phyloP scores from a whole-genome alignment of 2,797 vertebrate genomes.

The Thamnophis elegans region DNA sequence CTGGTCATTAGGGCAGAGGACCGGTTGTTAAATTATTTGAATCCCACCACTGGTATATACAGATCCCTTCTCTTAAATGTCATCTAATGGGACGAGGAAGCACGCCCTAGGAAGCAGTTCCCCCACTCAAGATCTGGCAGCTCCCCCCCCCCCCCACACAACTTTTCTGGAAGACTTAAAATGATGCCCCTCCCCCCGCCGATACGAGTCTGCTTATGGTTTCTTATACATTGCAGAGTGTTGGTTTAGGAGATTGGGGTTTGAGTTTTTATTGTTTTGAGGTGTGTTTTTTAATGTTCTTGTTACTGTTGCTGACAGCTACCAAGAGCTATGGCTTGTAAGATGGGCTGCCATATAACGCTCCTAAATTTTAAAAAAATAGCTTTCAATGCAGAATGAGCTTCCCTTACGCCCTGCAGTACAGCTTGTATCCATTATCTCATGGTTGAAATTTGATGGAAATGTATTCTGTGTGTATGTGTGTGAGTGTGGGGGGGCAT shows the following conservation, averaged over 20 bases:
- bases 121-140: neutral
- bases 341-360: neutral
- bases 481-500: fast-evolving
- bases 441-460: neutral
- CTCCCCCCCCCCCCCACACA: neutral
- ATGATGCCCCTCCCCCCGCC: neutral
- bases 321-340: neutral
- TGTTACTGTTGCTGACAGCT: neutral
- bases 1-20: too few species aligned
- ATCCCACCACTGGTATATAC: too few species aligned
- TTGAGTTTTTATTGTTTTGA: neutral
- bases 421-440: neutral
- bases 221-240: neutral
- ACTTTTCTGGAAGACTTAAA: neutral
- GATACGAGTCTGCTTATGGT: neutral
- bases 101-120: neutral
- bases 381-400: neutral
- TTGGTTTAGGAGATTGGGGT: neutral
- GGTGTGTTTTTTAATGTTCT: neutral
- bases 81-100: neutral
- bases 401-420: neutral
- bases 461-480: neutral
- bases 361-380: neutral
- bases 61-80: neutral
- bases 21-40: too few species aligned